Evolutionary conservation across 2,888 invertebrate species (phyloP), one percentile per base, ranked within the genome.

Genomic region (Ryuthela nishihirai): DNA sequence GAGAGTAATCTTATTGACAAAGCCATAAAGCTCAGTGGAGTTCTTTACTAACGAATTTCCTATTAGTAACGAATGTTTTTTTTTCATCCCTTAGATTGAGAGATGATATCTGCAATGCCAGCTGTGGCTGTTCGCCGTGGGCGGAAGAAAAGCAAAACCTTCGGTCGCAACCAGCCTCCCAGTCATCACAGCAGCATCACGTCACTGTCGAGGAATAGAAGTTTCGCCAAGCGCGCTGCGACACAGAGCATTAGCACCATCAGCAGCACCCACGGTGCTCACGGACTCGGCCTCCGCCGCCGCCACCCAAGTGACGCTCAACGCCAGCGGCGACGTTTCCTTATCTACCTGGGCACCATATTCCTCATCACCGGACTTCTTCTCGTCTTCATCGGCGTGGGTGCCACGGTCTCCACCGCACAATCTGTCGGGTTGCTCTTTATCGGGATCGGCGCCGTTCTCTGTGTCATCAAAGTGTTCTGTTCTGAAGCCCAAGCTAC

Each of bases 91-190:
- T n/a, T 39, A 40, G 44, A 25, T 32, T 35, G 20, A 38, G 29
- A 21, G 42, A 88, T 88, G 88, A 88, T 88, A 73, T 87, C 87
- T 69, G 87, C 88, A 64, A 87, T 88, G 87, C 87, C 87, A 74
- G 87, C 88, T 67, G 87, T 88, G 76, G 87, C 88, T 54, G 85
- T 87, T 44, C 83, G 87, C 74, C 86, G 87, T 75, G 87, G 87
- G 76, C 78, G 87, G 68, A 83, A 86, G 65, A 85, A 85, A 74
- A 78, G 84, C 52, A 60, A 52, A 23, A 49, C 48, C 4, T 44
- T 60, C 34, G 50, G 49, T 39, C 54, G 54, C 49, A 45, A 45
- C 49, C 35, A 35, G 18, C 63, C 63, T 32, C 55, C 34, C 21
- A 62, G 61, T 34, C 56, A 52, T 44, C 61, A 62, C 41, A 55